Conservation (phyloP, 2,113 vertebrate species). For the Corythaixoides concolor region DNA sequence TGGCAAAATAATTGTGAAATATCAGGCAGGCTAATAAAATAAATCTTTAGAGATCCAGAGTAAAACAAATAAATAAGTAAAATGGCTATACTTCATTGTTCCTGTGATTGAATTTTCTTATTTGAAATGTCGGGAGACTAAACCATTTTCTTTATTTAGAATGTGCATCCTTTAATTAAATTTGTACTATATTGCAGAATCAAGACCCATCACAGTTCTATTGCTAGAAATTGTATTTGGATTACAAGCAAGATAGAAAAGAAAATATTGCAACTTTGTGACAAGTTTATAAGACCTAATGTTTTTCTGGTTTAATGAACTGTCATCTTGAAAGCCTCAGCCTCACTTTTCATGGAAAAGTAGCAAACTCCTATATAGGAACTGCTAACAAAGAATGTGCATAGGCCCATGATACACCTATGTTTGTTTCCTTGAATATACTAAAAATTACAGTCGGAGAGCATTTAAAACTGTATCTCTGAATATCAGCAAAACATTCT, state of each 20-base stretch:
- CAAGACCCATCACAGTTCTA: not conserved
- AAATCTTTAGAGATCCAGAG: not conserved
- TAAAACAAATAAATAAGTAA: not conserved
- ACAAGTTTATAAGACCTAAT: not conserved
- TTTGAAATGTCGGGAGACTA: slow-evolving; percentile 25
- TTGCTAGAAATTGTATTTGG: not conserved
- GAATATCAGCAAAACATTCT: not conserved
- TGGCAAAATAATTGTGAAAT: not conserved
- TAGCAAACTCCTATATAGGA: not conserved
- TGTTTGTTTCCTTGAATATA: not conserved
- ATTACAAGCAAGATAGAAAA: not conserved
- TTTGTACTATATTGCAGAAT: not conserved
- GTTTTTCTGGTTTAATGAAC: not conserved
- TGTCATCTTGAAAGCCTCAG: not conserved
- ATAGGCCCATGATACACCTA: not conserved
- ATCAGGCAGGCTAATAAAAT: not conserved
- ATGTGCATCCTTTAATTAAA: slow-evolving; percentile 35
- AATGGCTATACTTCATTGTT: slow-evolving; percentile 15
- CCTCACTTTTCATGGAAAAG: not conserved
- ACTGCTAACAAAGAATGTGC: not conserved
- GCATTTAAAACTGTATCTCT: not conserved
- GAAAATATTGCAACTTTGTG: not conserved
- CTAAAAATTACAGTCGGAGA: not conserved
- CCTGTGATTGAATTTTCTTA: slow-evolving; percentile 5
- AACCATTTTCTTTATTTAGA: slow-evolving; percentile 29